Conservation (phyloP, 1,140 invertebrate species). For the Ladona fulva region DNA sequence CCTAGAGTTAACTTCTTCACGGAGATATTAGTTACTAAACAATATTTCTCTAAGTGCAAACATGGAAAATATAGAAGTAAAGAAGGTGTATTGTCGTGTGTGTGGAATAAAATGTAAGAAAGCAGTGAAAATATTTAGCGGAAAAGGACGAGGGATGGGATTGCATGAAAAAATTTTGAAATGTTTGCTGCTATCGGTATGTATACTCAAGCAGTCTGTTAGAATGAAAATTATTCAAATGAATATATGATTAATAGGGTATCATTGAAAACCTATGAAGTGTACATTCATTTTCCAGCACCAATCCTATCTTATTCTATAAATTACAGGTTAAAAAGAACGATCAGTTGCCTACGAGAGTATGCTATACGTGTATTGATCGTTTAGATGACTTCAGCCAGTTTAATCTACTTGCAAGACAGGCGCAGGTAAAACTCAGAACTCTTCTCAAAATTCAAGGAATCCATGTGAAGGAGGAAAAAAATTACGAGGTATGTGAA, state of each 20-base stretch:
- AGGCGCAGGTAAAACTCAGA: not conserved
- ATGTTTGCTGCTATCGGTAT: not conserved
- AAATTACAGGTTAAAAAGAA: not conserved
- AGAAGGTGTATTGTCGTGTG: not conserved
- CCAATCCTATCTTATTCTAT: too few relatives aligned
- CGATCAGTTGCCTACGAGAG: not conserved
- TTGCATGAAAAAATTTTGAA: not conserved
- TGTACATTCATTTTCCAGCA: too few relatives aligned
- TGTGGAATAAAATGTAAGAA: not conserved
- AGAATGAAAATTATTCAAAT: too few relatives aligned
- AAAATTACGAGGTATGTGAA: not conserved
- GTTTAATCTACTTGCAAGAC: not conserved
- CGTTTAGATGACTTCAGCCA: not conserved
- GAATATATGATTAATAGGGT: too few relatives aligned
- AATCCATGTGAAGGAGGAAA: not conserved
- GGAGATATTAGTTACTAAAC: too few relatives aligned
- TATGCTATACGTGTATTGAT: not conserved
- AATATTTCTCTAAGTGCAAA: too few relatives aligned
- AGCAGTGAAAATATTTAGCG: not conserved
- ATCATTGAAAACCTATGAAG: too few relatives aligned
- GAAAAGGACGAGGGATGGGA: not conserved
- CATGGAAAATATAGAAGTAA: too few relatives aligned
- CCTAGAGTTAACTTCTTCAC: too few relatives aligned
- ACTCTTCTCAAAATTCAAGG: not conserved
- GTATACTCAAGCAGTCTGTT: not conserved